phyloP scores from a whole-genome alignment of 1,140 invertebrate genomes.

The Meloidogyne exigua region DNA sequence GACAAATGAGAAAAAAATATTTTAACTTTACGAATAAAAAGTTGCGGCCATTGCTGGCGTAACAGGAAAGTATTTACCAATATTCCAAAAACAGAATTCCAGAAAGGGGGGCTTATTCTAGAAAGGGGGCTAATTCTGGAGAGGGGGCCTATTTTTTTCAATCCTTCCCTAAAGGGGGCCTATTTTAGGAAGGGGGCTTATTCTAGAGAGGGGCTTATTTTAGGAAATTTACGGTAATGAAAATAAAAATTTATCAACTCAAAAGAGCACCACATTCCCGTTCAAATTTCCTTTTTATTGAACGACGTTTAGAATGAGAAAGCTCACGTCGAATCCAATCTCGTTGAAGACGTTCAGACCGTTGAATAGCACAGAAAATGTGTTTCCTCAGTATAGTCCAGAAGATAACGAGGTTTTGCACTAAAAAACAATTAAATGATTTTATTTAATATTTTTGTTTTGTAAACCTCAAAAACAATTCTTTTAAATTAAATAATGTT shows the following conservation, averaged over 20 bases:
- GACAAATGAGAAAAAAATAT: too few relatives aligned
- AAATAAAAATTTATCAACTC: background rate
- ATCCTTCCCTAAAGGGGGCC: too few relatives aligned
- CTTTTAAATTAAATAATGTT: background rate
- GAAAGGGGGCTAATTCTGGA: too few relatives aligned
- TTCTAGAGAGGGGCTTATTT: too few relatives aligned
- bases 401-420: background rate
- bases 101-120: too few relatives aligned
- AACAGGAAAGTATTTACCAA: too few relatives aligned
- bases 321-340: constrained; percentile 8
- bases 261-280: background rate
- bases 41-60: too few relatives aligned
- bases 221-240: too few relatives aligned
- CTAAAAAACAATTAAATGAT: background rate
- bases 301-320: constrained; percentile 1
- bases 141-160: too few relatives aligned
- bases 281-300: constrained; percentile 4
- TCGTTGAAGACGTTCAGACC: background rate
- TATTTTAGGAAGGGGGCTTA: too few relatives aligned
- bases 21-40: too few relatives aligned
- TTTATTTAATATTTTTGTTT: background rate
- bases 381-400: constrained; percentile 22
- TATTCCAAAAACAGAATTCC: too few relatives aligned
- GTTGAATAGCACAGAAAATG: constrained; percentile 15
- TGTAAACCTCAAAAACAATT: background rate